phyloP scores from a whole-genome alignment of 2,888 invertebrate genomes.

The Mechanitis mazaeus region DNA sequence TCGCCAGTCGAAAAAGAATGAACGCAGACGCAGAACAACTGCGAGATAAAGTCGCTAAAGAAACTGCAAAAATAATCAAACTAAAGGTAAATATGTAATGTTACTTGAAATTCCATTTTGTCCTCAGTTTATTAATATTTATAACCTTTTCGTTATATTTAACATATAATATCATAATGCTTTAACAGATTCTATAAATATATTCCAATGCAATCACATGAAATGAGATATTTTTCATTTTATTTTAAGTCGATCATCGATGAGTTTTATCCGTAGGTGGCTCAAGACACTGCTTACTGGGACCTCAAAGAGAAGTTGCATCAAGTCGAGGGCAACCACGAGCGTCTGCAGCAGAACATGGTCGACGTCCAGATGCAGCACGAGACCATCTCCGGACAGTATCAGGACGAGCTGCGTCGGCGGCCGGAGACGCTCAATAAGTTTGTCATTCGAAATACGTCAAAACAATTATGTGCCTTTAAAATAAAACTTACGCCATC shows the following conservation, averaged over 20 bases:
- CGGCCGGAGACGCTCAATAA: conserved; percentile 60
- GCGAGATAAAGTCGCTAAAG: conserved; percentile 53
- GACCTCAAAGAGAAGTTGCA: conserved; percentile 56
- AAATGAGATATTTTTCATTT: too few relatives aligned
- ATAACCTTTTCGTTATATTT: too few relatives aligned
- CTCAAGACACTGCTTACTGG: conserved; percentile 65
- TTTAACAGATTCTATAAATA: too few relatives aligned
- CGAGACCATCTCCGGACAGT: conserved; percentile 55
- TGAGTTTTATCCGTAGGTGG: conserved; percentile 42
- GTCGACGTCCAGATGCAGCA: conserved; percentile 65
- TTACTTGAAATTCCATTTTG: too few relatives aligned
- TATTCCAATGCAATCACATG: too few relatives aligned
- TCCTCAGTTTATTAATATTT: too few relatives aligned
- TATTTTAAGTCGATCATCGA: too few relatives aligned
- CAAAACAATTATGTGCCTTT: neutral
- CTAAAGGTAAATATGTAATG: conserved; percentile 44
- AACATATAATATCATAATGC: too few relatives aligned
- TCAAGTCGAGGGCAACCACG: conserved; percentile 53
- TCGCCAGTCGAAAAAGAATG: conserved; percentile 51
- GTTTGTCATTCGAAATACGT: conserved; percentile 33
- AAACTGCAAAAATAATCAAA: conserved; percentile 58
- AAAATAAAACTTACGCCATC: neutral
- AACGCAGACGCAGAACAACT: conserved; percentile 53
- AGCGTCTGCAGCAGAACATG: conserved; percentile 64
- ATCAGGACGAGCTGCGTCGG: conserved; percentile 56